Conservation (phyloP, 1,140 invertebrate genomes). For the Paralvinella palmiformis region DNA sequence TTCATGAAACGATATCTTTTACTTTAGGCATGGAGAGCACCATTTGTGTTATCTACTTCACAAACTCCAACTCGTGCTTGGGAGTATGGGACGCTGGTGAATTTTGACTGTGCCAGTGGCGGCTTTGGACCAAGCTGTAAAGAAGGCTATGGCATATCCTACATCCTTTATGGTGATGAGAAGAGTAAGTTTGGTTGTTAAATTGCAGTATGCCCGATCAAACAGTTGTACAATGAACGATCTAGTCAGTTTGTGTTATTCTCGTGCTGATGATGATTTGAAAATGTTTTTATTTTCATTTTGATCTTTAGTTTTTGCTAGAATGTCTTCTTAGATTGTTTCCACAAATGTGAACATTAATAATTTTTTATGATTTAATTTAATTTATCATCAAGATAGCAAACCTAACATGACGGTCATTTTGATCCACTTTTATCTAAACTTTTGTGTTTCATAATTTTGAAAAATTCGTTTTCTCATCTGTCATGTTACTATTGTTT, state of each 20-base stretch:
- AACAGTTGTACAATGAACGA: background rate
- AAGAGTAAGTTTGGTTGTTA: constrained; percentile 22
- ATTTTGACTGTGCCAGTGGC: constrained; percentile 26
- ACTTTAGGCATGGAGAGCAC: constrained; percentile 16
- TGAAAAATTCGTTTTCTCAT: too few species aligned
- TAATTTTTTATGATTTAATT: background rate
- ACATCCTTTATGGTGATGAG: constrained; percentile 17
- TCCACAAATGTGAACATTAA: background rate
- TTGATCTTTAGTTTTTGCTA: background rate
- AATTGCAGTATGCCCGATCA: background rate
- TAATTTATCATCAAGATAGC: too few species aligned
- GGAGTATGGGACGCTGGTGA: constrained; percentile 20
- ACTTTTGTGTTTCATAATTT: too few species aligned
- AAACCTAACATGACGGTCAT: too few species aligned
- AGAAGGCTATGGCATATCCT: constrained; percentile 18
- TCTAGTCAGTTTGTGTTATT: background rate
- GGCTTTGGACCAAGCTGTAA: constrained; percentile 20
- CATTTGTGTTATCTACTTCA: constrained; percentile 29
- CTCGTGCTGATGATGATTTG: background rate
- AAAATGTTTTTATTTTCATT: background rate
- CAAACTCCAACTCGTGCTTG: constrained; percentile 31
- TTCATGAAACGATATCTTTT: too few species aligned
- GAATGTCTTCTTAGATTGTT: background rate
- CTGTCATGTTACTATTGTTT: background rate
- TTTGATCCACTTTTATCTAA: too few species aligned